Conservation (phyloP, 2,113 vertebrate species). For the Nibea albiflora region DNA sequence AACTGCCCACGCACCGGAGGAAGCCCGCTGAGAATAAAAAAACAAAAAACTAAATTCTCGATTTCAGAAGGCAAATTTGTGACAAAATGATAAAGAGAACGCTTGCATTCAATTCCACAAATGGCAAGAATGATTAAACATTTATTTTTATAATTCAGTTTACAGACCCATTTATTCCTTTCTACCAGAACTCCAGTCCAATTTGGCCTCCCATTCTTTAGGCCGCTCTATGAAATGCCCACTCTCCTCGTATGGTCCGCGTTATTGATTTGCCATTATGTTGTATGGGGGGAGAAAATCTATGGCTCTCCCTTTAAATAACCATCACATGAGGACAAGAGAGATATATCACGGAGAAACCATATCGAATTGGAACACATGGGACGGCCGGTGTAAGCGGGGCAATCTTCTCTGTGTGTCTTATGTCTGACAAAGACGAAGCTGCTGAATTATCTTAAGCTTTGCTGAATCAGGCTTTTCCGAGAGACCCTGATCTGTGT, state of each 20-base stretch:
- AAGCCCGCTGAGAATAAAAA: not conserved
- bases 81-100: not conserved
- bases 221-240: conserved; percentile 60
- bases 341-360: conserved; percentile 77
- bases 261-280: conserved; percentile 87
- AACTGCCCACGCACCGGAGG: not conserved
- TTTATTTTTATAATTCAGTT: conserved; percentile 55
- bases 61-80: conserved; percentile 3
- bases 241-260: conserved; percentile 44
- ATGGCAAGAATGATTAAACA: conserved; percentile 44
- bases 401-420: conserved; percentile 60
- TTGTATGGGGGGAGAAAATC: conserved; percentile 84
- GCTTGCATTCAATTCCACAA: conserved; percentile 28
- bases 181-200: conserved; percentile 56
- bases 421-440: conserved; percentile 60
- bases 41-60: not conserved
- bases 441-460: conserved; percentile 66
- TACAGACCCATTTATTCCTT: conserved; percentile 47
- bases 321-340: conserved; percentile 82
- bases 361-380: conserved; percentile 76
- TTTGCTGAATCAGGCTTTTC: conserved; percentile 75
- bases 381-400: conserved; percentile 52
- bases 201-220: conserved; percentile 69
- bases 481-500: conserved; percentile 2
- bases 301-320: conserved; percentile 86